phyloP scores from a whole-genome alignment of 35 echinoderm and acorn worm species.

The Eucidaris tribuloides region DNA sequence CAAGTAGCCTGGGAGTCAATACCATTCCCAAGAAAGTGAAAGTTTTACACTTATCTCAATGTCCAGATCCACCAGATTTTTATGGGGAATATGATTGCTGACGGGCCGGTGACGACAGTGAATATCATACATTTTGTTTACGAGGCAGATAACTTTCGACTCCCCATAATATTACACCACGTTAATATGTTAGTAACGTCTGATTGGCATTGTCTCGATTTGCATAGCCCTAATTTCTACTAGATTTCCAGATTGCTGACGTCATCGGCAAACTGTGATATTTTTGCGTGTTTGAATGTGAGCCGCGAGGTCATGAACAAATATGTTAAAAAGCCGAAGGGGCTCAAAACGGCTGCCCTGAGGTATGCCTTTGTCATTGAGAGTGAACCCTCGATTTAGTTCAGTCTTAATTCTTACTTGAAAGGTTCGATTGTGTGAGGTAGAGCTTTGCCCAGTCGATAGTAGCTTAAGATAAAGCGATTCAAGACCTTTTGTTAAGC shows the following conservation, averaged over 20 bases:
- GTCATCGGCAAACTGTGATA: neutral
- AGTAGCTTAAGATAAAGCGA: neutral
- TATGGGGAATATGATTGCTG: too few species aligned
- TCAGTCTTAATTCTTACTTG: neutral
- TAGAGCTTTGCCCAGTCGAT: neutral
- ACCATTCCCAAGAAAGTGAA: too few species aligned
- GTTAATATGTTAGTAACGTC: neutral
- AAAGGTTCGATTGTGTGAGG: neutral
- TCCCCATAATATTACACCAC: neutral
- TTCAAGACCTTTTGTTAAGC: neutral
- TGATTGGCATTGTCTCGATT: neutral
- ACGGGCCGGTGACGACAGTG: too few species aligned
- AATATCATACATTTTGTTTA: neutral
- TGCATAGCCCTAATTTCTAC: neutral
- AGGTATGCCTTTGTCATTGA: neutral
- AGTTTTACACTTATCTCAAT: too few species aligned
- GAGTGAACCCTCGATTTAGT: neutral
- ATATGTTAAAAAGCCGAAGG: neutral
- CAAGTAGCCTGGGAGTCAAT: too few species aligned
- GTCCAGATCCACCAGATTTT: too few species aligned
- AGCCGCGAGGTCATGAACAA: neutral
- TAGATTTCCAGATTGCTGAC: neutral
- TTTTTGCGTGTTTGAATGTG: neutral
- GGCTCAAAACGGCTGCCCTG: neutral
- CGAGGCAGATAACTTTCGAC: neutral